A percentile compares a stretch with the other conserved stretches of the same genome.
Evolutionary conservation across 2,888 invertebrate genomes (phyloP).

Genomic region (Drosophila diplacantha): DNA sequence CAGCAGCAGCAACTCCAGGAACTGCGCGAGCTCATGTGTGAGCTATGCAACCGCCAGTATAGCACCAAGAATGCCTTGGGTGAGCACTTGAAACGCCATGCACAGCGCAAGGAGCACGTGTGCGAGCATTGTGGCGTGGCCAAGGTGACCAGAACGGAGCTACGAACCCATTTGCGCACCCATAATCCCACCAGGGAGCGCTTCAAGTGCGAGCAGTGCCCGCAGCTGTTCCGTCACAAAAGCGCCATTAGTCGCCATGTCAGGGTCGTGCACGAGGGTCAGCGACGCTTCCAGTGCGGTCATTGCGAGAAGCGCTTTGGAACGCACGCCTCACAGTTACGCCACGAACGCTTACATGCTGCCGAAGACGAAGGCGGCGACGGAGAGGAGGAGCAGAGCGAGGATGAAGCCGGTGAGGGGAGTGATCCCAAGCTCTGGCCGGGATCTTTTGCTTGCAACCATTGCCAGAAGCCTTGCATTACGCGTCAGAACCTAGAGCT

Average conservation of each 20-base stretch:
- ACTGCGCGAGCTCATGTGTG: slow-evolving; percentile 55
- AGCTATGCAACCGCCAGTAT: slow-evolving; percentile 68
- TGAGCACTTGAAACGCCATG: slow-evolving; percentile 74
- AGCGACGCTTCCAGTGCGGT: slow-evolving; percentile 66
- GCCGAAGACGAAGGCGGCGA: neutral
- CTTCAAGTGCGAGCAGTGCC: slow-evolving; percentile 72
- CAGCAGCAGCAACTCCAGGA: slow-evolving; percentile 27
- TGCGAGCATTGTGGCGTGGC: slow-evolving; percentile 74
- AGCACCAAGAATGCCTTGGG: slow-evolving; percentile 73
- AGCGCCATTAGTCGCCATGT: slow-evolving; percentile 71
- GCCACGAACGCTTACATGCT: slow-evolving; percentile 69
- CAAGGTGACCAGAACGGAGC: slow-evolving; percentile 74
- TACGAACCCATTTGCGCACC: slow-evolving; percentile 72
- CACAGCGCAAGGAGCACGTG: slow-evolving; percentile 69
- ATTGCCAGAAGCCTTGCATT: slow-evolving; percentile 59
- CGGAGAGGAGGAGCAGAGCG: neutral
- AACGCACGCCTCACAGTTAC: slow-evolving; percentile 69
- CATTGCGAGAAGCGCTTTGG: slow-evolving; percentile 73
- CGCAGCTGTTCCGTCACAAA: slow-evolving; percentile 73
- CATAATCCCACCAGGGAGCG: slow-evolving; percentile 73
- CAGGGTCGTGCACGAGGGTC: slow-evolving; percentile 74
- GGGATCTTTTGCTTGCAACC: slow-evolving; percentile 46
- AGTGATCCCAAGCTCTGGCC: slow-evolving; percentile 58
- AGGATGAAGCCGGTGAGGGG: slow-evolving; percentile 44
- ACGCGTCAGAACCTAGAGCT: slow-evolving; percentile 55